Evolutionary conservation across 2,888 invertebrate species (phyloP).

Genomic region (Lithosia quadra): DNA sequence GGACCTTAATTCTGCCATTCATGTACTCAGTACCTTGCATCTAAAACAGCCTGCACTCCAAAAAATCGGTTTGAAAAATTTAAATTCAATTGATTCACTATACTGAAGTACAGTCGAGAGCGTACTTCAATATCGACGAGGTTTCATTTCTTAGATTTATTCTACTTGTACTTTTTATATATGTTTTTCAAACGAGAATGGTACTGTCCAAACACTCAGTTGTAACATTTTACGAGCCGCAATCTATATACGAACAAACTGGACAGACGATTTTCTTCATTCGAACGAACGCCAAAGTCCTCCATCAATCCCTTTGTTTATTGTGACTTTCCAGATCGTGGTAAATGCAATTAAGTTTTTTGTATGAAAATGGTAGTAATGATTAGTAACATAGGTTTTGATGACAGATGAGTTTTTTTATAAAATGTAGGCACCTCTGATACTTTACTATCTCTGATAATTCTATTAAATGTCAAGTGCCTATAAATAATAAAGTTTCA

Average conservation of each 20-base stretch:
- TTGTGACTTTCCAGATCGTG: neutral
- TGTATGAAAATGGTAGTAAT: too few relatives aligned
- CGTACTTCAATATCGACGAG: neutral
- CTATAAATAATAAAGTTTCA: too few relatives aligned
- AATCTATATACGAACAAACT: too few relatives aligned
- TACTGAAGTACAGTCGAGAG: neutral
- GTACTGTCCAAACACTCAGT: neutral
- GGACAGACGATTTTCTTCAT: too few relatives aligned
- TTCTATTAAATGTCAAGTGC: too few relatives aligned
- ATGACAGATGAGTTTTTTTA: too few relatives aligned
- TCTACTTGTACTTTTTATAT: neutral
- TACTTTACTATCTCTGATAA: too few relatives aligned
- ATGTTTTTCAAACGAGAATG: neutral
- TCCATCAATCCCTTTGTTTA: neutral
- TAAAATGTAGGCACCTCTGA: too few relatives aligned
- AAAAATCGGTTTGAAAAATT: neutral
- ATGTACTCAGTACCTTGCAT: neutral
- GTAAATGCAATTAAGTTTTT: too few relatives aligned
- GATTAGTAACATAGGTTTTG: too few relatives aligned
- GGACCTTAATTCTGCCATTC: neutral
- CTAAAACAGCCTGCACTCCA: neutral
- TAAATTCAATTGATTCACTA: neutral
- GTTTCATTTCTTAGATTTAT: neutral
- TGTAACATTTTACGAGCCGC: too few relatives aligned
- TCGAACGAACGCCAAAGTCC: too few relatives aligned